phyloP scores from a whole-genome alignment of 1,140 invertebrate genomes.

The Lanistes nyassanus region DNA sequence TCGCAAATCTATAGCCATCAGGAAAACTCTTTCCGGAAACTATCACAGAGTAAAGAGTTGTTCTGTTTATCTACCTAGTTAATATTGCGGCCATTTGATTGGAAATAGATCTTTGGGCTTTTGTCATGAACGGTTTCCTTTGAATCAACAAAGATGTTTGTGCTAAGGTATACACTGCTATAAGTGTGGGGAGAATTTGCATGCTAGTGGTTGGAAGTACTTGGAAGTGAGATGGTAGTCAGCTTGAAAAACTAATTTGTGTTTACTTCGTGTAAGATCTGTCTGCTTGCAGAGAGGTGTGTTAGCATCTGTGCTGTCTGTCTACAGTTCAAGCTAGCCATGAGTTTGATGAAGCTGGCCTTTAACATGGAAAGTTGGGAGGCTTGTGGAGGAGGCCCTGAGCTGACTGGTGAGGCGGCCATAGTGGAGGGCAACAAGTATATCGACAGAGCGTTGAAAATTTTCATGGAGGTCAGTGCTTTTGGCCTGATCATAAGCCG shows the following conservation, averaged over 20 bases:
- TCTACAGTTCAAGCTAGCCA: constrained; percentile 62
- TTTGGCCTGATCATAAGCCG: neutral
- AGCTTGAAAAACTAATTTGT: too few relatives aligned
- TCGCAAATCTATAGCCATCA: constrained; percentile 61
- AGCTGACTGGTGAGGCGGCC: constrained; percentile 56
- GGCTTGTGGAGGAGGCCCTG: constrained; percentile 59
- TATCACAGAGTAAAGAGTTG: constrained; percentile 57
- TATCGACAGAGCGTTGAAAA: constrained; percentile 62
- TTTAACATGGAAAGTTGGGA: constrained; percentile 67
- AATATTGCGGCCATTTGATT: neutral
- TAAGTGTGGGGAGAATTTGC: too few relatives aligned
- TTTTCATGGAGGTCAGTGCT: constrained; percentile 60
- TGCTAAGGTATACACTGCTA: too few relatives aligned
- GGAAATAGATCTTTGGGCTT: neutral
- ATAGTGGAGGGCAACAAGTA: constrained; percentile 61
- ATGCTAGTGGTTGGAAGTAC: too few relatives aligned
- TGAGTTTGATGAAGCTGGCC: constrained; percentile 65
- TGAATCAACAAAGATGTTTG: neutral
- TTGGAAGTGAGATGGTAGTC: too few relatives aligned
- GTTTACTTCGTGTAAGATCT: too few relatives aligned
- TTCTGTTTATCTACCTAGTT: neutral
- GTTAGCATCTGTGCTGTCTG: too few relatives aligned
- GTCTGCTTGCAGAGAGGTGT: too few relatives aligned
- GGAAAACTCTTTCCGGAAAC: constrained; percentile 56
- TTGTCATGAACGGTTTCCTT: neutral